Percentiles rank a stretch among this genome's conserved stretches.
phyloP scores from a whole-genome alignment of 2,888 invertebrate species.

The Acheta domesticus region DNA sequence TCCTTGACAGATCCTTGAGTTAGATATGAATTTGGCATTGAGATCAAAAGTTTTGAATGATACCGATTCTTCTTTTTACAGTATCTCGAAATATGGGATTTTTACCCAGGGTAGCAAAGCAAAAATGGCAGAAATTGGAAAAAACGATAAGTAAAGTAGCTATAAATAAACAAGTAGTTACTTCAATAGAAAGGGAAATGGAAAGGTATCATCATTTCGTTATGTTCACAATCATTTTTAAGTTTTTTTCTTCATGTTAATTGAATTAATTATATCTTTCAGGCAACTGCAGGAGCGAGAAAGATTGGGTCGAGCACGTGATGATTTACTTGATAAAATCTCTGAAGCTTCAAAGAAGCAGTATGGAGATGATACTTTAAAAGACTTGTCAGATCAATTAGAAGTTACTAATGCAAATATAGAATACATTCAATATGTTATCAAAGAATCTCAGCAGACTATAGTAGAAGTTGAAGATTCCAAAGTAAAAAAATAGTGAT shows the following conservation, averaged over 20 bases:
- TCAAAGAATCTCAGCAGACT: conserved; percentile 85
- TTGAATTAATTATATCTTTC: conserved; percentile 32
- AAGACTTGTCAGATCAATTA: conserved; percentile 69
- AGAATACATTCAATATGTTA: conserved; percentile 81
- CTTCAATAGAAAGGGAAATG: conserved; percentile 83
- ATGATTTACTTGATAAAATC: conserved; percentile 55
- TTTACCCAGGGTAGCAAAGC: conserved; percentile 68
- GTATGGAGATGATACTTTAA: conserved; percentile 41
- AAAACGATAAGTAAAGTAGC: conserved; percentile 76
- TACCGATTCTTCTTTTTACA: too few relatives aligned
- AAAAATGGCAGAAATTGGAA: conserved; percentile 76
- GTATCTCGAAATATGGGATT: conserved; percentile 40
- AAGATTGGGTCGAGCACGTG: conserved; percentile 64
- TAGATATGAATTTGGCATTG: too few relatives aligned
- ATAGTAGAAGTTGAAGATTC: conserved; percentile 89
- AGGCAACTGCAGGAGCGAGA: conserved; percentile 72
- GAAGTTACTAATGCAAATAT: conserved; percentile 77
- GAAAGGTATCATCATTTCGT: conserved; percentile 55
- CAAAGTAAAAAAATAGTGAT: conserved; percentile 49
- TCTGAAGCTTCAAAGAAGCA: conserved; percentile 31
- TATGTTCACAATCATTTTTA: not conserved
- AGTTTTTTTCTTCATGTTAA: not conserved
- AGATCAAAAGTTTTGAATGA: too few relatives aligned
- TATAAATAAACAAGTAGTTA: conserved; percentile 74
- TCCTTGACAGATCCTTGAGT: not conserved